phyloP scores from a whole-genome alignment of 2,113 vertebrate genomes.

The Oxyura jamaicensis region DNA sequence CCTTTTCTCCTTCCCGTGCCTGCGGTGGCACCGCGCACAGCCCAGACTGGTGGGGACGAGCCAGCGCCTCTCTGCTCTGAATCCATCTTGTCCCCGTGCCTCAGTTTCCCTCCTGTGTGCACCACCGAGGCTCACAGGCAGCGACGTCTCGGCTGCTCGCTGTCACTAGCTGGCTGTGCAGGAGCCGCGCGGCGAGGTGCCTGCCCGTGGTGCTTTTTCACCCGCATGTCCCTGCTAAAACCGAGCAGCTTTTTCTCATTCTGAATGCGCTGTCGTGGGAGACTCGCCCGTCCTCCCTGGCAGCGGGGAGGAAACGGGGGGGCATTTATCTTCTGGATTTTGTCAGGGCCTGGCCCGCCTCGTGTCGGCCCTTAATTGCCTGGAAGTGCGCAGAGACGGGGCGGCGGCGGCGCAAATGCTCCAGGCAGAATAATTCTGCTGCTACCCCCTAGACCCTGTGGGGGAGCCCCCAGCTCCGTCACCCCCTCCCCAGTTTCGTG shows the following conservation, averaged over 20 bases:
- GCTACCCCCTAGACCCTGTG: neutral
- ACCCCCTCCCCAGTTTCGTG: neutral
- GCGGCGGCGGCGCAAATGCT: accelerated
- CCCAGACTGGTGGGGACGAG: neutral
- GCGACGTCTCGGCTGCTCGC: accelerated
- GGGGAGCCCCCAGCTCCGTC: neutral
- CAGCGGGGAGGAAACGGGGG: neutral
- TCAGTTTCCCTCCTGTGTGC: neutral
- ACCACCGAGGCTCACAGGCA: neutral
- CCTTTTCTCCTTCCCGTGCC: neutral
- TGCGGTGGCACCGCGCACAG: neutral
- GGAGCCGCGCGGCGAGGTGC: neutral
- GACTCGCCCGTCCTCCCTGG: accelerated
- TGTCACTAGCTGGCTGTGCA: accelerated
- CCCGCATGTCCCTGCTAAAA: accelerated
- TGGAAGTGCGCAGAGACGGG: neutral
- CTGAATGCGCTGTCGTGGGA: neutral
- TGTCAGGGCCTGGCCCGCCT: neutral
- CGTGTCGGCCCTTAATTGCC: neutral
- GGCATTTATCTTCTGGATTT: neutral
- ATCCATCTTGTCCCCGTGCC: neutral
- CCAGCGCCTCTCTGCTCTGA: neutral
- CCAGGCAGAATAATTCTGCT: neutral
- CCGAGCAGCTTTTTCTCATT: accelerated
- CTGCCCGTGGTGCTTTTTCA: accelerated